These are phyloP conservation scores for Malurus elegans DNA, from an alignment of 2,113 vertebrate species.

Conservation along the genomic window DNA sequence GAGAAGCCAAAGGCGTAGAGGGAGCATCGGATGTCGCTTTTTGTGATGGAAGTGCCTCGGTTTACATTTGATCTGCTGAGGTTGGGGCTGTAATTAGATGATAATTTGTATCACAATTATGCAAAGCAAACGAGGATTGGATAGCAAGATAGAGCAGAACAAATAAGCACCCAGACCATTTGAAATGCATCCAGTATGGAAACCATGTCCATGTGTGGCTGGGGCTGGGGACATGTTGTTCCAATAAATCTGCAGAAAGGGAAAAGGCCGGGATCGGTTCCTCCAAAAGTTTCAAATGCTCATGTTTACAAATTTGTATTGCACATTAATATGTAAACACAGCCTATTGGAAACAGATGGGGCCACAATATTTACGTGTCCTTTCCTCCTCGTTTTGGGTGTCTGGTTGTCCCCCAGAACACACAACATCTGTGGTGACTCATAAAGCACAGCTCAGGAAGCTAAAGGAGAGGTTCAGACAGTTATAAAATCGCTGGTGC, in stretches of 20 bases:
- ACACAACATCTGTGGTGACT: neutral
- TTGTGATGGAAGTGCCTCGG: conserved; percentile 7
- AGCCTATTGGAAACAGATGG: conserved; percentile 69
- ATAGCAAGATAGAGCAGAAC: conserved; percentile 55
- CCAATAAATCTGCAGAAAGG: conserved; percentile 71
- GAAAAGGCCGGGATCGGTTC: conserved; percentile 55
- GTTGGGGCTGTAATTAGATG: conserved; percentile 70
- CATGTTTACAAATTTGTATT: conserved; percentile 80
- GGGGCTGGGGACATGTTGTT: conserved; percentile 65
- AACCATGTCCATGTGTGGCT: conserved; percentile 46
- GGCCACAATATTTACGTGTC: neutral
- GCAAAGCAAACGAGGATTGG: conserved; percentile 67
- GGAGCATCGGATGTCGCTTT: neutral
- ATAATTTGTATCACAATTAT: conserved; percentile 74
- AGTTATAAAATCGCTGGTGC: fast-evolving
- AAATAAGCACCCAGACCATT: conserved; percentile 65
- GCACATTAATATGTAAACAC: conserved; percentile 75
- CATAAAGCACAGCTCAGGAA: neutral
- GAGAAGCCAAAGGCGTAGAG: neutral
- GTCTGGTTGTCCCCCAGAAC: conserved; percentile 16
- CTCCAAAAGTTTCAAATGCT: conserved; percentile 65
- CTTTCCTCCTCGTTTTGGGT: neutral
- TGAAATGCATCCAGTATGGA: conserved; percentile 61
- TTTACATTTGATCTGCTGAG: conserved; percentile 59
- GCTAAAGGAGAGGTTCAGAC: neutral